These are phyloP conservation scores for Ectemnius continuus DNA, from an alignment of 2,888 invertebrate genomes.

Conservation along the genomic window DNA sequence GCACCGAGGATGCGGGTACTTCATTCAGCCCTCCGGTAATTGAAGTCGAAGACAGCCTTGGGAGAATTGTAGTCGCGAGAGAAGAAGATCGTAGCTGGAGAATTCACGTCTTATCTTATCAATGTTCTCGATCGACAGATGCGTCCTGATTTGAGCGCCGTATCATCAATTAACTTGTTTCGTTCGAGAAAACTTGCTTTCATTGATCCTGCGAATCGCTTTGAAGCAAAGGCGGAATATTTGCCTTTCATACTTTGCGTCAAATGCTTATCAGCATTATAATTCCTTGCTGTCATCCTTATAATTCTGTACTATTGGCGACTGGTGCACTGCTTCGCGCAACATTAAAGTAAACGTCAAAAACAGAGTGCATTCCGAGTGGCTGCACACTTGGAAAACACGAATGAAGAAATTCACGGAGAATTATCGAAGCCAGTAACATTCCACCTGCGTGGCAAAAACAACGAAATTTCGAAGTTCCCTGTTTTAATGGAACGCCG, in stretches of 20 bases:
- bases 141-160: background rate
- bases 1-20: background rate
- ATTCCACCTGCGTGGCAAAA: background rate
- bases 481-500: background rate
- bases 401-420: background rate
- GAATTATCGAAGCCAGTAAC: conserved; percentile 3
- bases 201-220: too few relatives aligned
- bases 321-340: too few relatives aligned
- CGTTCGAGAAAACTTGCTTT: background rate
- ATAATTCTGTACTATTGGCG: too few relatives aligned
- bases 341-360: background rate
- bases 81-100: too few relatives aligned
- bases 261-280: too few relatives aligned
- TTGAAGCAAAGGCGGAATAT: too few relatives aligned
- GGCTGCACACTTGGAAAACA: background rate
- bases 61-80: background rate
- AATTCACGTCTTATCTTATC: background rate
- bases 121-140: background rate
- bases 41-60: background rate
- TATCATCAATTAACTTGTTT: background rate
- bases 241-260: too few relatives aligned
- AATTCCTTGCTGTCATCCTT: too few relatives aligned
- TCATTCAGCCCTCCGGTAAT: background rate
- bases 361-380: background rate
- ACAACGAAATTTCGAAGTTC: background rate